A percentile compares a stretch with the other conserved stretches of the same genome.
Conservation (phyloP, 2,113 vertebrate genomes). For the Glaucomys volans region DNA sequence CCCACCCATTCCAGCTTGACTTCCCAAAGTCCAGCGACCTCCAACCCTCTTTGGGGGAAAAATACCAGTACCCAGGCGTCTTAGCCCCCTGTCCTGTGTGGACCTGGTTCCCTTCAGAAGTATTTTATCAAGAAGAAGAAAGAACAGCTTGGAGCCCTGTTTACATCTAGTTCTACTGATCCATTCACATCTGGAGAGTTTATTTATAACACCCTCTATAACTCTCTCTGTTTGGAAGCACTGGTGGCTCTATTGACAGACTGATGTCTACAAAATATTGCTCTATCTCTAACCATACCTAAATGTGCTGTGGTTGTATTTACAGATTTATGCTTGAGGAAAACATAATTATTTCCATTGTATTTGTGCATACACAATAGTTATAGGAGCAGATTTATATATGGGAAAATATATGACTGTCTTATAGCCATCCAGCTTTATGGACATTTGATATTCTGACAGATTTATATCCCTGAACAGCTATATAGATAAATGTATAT, state of each 20-base stretch:
- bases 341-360: constrained; percentile 83
- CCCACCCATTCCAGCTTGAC: background rate
- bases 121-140: constrained; percentile 37
- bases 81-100: background rate
- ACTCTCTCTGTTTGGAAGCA: constrained; percentile 78
- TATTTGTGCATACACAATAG: constrained; percentile 80
- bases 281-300: constrained; percentile 78
- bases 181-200: constrained; percentile 70
- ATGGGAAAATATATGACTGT: constrained; percentile 76
- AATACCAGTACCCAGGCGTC: background rate
- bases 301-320: constrained; percentile 81
- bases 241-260: constrained; percentile 78
- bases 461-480: constrained; percentile 80
- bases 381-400: constrained; percentile 81
- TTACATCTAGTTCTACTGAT: constrained; percentile 68
- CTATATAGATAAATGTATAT: constrained; percentile 83
- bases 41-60: background rate
- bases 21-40: constrained; percentile 44
- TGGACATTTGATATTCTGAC: constrained; percentile 81
- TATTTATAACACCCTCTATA: constrained; percentile 80
- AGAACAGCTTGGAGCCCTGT: constrained; percentile 54
- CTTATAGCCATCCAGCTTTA: constrained; percentile 76
- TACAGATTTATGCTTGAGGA: constrained; percentile 80
- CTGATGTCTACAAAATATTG: constrained; percentile 79
- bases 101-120: background rate